Percentiles rank a stretch among this genome's conserved stretches.
Evolutionary conservation across 2,797 vertebrate genomes (phyloP).

Genomic region (Eospalax fontanierii): DNA sequence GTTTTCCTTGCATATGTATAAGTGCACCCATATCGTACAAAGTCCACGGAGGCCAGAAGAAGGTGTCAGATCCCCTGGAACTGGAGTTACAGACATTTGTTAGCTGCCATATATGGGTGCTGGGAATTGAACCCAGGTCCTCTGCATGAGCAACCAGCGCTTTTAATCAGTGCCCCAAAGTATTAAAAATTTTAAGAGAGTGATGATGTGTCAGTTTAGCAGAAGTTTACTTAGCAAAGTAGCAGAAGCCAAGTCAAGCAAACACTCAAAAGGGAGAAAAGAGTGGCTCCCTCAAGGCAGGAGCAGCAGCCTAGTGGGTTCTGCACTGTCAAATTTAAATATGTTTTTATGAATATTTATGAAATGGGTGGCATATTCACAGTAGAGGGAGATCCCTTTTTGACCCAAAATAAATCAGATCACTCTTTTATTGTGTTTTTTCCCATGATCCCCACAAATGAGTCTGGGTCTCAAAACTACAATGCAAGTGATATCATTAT

Average conservation of each 20-base stretch:
- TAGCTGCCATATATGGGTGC: no score
- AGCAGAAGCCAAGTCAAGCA: neutral
- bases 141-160: no score
- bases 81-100: no score
- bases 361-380: neutral
- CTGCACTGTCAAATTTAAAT: neutral
- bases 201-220: neutral
- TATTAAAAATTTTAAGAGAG: no score
- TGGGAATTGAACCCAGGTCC: no score
- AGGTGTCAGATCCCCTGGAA: no score
- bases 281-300: neutral
- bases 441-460: neutral
- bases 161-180: no score
- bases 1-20: no score
- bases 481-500: neutral
- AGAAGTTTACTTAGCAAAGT: neutral
- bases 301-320: neutral
- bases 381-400: neutral
- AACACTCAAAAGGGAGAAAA: neutral
- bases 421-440: neutral
- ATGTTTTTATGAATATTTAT: neutral
- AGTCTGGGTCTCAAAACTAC: neutral
- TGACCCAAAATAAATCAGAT: neutral
- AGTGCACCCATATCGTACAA: no score
- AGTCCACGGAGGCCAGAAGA: no score